Percentiles rank a stretch among this genome's conserved stretches.
These are phyloP conservation scores for Petromus typicus DNA, from an alignment of 2,113 vertebrate genomes.

Conservation along the genomic window DNA sequence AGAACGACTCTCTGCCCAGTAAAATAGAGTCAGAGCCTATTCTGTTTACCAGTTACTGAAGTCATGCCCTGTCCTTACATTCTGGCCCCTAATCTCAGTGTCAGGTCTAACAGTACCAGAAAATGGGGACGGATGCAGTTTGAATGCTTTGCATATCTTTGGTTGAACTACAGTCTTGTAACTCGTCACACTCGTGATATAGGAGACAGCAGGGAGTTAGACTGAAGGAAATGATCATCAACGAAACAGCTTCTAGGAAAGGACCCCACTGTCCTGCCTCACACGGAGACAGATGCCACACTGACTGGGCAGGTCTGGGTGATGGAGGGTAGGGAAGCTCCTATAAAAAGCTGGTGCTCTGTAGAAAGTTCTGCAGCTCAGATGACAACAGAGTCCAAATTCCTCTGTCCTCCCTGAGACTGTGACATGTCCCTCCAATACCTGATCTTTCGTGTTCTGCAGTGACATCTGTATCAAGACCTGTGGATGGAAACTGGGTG, in stretches of 20 bases:
- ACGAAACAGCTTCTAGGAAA: background rate
- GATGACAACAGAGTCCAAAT: too few species aligned
- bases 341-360: background rate
- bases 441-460: background rate
- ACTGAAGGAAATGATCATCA: background rate
- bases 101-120: background rate
- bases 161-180: background rate
- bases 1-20: background rate
- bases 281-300: background rate
- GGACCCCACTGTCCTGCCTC: background rate
- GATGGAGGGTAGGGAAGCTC: background rate
- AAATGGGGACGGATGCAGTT: background rate
- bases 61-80: background rate
- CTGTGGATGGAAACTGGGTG: background rate
- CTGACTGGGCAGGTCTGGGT: background rate
- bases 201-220: background rate
- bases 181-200: background rate
- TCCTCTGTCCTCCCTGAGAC: background rate
- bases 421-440: background rate
- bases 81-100: background rate
- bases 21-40: background rate
- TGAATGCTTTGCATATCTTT: background rate
- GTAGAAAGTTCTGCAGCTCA: background rate
- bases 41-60: background rate
- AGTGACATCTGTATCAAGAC: background rate